Evolutionary conservation across 2,888 invertebrate species (phyloP).

Genomic region (Syrphus vitripennis): DNA sequence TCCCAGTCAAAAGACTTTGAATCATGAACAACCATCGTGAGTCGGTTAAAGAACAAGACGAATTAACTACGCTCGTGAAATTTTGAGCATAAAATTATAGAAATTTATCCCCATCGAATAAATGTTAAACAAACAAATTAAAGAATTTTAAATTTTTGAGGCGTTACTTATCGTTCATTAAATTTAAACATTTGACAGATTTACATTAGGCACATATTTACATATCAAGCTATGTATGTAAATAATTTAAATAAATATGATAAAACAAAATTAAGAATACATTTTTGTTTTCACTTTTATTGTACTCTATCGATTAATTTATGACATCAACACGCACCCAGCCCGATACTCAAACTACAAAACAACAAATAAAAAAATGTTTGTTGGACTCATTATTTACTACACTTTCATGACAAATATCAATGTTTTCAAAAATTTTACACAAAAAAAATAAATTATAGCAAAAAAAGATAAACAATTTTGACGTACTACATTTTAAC

Average conservation of each 20-base stretch:
- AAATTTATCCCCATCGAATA: no score
- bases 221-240: neutral
- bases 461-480: constrained; percentile 58
- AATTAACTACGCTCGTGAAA: no score
- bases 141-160: no score
- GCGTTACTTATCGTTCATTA: no score
- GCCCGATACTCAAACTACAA: neutral
- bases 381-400: constrained; percentile 34
- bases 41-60: no score
- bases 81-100: no score
- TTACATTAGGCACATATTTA: no score
- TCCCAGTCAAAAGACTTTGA: no score
- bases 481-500: constrained; percentile 44
- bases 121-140: no score
- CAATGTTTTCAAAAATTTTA: constrained; percentile 58
- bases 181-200: no score
- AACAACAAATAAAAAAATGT: constrained; percentile 11
- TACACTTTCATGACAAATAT: constrained; percentile 59
- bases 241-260: neutral
- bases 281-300: neutral
- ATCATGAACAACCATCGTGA: no score
- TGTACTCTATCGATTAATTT: neutral
- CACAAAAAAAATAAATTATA: neutral
- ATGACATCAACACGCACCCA: neutral
- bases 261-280: neutral